phyloP scores from a whole-genome alignment of 2,113 vertebrate genomes.

The Mobula hypostoma region DNA sequence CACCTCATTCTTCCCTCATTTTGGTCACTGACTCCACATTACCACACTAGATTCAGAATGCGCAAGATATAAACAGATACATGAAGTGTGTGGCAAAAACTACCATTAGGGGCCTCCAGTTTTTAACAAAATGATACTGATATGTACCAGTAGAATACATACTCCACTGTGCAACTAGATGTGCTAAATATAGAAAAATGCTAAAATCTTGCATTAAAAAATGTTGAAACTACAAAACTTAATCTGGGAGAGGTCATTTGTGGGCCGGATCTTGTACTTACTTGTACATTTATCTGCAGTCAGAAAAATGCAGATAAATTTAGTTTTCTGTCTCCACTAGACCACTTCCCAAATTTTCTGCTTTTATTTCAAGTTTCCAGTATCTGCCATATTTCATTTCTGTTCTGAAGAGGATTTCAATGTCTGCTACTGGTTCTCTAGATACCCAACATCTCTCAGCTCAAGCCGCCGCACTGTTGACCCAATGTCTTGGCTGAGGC shows the following conservation, averaged over 20 bases:
- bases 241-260: not conserved
- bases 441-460: not conserved
- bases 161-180: not conserved
- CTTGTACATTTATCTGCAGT: not conserved
- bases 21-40: no score
- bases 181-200: not conserved
- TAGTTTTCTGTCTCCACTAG: not conserved
- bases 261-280: not conserved
- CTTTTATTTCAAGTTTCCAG: no score
- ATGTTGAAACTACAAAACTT: not conserved
- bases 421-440: not conserved
- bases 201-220: not conserved
- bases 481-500: not conserved
- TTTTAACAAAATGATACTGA: no score
- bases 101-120: no score
- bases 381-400: no score
- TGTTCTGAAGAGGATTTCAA: no score
- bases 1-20: no score
- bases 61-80: no score
- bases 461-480: not conserved
- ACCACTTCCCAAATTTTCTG: no score
- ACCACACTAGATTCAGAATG: no score
- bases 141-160: not conserved
- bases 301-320: not conserved
- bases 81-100: no score